phyloP scores from a whole-genome alignment of 2,113 vertebrate genomes.

The Microtus pennsylvanicus region DNA sequence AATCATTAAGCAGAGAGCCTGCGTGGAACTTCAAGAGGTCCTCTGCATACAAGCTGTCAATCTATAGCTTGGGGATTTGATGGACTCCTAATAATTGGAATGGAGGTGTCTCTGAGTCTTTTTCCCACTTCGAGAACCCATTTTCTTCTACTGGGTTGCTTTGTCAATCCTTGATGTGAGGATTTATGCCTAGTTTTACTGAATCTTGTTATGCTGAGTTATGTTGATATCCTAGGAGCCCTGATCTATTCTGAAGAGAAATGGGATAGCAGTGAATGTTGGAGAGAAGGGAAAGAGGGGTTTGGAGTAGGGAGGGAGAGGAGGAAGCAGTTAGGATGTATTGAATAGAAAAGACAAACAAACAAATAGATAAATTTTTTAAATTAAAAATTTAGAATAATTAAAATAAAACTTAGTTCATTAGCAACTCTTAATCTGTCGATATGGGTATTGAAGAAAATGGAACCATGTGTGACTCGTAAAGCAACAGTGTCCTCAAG shows the following conservation, averaged over 20 bases:
- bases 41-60: background rate
- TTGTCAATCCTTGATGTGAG: too few species aligned
- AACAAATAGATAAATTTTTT: too few species aligned
- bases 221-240: too few species aligned
- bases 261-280: too few species aligned
- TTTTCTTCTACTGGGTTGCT: background rate
- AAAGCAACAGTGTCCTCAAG: background rate
- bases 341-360: too few species aligned
- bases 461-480: background rate
- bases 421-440: background rate
- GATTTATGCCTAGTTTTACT: too few species aligned
- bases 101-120: background rate
- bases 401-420: background rate
- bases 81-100: background rate
- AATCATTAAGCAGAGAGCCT: background rate
- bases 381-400: too few species aligned
- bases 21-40: background rate
- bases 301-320: too few species aligned
- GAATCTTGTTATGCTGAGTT: too few species aligned
- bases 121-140: background rate
- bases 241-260: too few species aligned
- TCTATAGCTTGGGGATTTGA: background rate
- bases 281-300: too few species aligned
- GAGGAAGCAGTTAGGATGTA: too few species aligned
- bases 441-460: background rate